phyloP scores from a whole-genome alignment of 2,113 vertebrate genomes.

The Dascyllus trimaculatus region DNA sequence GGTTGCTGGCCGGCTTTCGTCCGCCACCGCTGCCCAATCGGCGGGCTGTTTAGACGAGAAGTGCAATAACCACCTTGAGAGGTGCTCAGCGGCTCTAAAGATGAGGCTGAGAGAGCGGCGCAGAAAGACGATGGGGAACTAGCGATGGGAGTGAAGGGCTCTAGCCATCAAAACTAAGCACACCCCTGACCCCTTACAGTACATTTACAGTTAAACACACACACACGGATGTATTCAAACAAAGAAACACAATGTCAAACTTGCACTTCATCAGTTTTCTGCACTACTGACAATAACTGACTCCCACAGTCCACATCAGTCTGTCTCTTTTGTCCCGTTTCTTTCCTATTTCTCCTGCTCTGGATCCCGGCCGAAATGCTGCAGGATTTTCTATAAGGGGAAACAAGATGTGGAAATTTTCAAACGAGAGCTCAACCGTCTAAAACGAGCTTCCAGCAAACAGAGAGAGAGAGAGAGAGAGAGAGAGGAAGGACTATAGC shows the following conservation, averaged over 20 bases:
- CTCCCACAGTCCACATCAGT: constrained; percentile 22
- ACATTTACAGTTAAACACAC: not conserved
- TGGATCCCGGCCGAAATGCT: constrained; percentile 33
- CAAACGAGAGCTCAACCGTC: constrained; percentile 59
- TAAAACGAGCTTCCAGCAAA: constrained; percentile 42
- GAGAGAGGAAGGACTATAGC: constrained; percentile 39
- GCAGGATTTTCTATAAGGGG: constrained; percentile 53
- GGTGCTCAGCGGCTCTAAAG: constrained; percentile 49
- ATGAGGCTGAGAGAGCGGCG: constrained; percentile 36
- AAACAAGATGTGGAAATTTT: constrained; percentile 55
- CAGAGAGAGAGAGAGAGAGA: no score
- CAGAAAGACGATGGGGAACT: constrained; percentile 34
- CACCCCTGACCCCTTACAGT: constrained; percentile 27
- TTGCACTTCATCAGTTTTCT: constrained; percentile 22
- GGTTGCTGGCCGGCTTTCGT: constrained; percentile 17
- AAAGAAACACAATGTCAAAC: constrained; percentile 54
- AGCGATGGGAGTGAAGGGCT: constrained; percentile 20
- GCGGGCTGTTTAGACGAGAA: constrained; percentile 51
- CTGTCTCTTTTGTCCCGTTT: constrained; percentile 9
- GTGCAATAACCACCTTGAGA: constrained; percentile 53
- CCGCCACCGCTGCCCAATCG: constrained; percentile 7
- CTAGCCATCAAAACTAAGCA: constrained; percentile 55
- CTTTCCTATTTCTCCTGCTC: constrained; percentile 4
- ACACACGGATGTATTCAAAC: not conserved
- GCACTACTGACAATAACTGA: constrained; percentile 45